Conservation (phyloP, 1,140 invertebrate genomes). For the Pseudobourletiella spinata region DNA sequence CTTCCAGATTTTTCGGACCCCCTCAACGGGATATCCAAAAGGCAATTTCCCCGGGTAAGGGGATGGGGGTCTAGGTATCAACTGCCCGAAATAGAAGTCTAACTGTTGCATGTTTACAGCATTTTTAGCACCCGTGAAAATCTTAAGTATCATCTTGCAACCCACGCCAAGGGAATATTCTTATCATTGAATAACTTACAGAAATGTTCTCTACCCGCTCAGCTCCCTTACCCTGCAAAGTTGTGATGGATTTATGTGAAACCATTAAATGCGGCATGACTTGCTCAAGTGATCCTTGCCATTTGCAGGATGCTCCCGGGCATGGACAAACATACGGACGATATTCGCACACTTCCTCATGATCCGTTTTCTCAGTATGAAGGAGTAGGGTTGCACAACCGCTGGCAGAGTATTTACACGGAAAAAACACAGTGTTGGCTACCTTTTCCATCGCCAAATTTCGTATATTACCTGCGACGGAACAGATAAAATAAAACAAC, state of each 20-base stretch:
- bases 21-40: too few relatives aligned
- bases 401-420: slow-evolving; percentile 95
- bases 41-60: too few relatives aligned
- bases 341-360: slow-evolving; percentile 97
- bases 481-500: slow-evolving; percentile 7
- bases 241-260: slow-evolving; percentile 98
- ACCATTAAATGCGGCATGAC: slow-evolving; percentile 97
- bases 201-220: too few relatives aligned
- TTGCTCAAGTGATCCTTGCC: slow-evolving; percentile 91
- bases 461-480: slow-evolving; percentile 75
- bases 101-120: too few relatives aligned
- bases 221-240: slow-evolving; percentile 76
- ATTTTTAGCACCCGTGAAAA: too few relatives aligned
- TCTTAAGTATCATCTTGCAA: too few relatives aligned
- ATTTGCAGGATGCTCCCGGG: slow-evolving; percentile 96
- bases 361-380: slow-evolving; percentile 93
- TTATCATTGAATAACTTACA: neutral
- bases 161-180: too few relatives aligned
- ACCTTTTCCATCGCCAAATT: slow-evolving; percentile 99
- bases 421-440: slow-evolving; percentile 94
- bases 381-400: slow-evolving; percentile 88
- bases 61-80: too few relatives aligned
- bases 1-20: too few relatives aligned
- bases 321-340: slow-evolving; percentile 96
- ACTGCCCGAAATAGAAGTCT: too few relatives aligned